Percentiles rank a stretch among this genome's conserved stretches.
phyloP scores from a whole-genome alignment of 2,888 invertebrate genomes.

The Harpalus rufipes region DNA sequence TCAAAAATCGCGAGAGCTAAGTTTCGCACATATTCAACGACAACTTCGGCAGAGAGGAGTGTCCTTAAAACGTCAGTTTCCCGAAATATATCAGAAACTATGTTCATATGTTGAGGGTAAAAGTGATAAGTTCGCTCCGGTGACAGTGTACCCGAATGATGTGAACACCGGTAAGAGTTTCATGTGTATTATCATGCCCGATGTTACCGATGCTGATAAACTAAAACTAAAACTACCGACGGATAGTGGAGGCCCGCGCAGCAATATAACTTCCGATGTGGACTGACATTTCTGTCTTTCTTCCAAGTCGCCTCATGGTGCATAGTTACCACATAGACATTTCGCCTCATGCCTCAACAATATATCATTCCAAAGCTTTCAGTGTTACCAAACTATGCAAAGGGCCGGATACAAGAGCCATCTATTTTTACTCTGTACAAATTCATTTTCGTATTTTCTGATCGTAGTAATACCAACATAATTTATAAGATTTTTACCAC shows the following conservation, averaged over 20 bases:
- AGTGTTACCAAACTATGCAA: slow-evolving; percentile 35
- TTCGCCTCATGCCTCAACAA: background rate
- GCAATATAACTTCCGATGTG: slow-evolving; percentile 76
- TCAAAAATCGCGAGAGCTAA: slow-evolving; percentile 85
- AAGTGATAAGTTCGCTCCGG: slow-evolving; percentile 89
- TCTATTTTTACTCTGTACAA: slow-evolving; percentile 31
- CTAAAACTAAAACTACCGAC: slow-evolving; percentile 78
- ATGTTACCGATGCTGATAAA: slow-evolving; percentile 82
- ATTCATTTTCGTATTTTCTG: slow-evolving; percentile 4
- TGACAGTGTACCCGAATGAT: slow-evolving; percentile 92
- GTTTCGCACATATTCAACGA: slow-evolving; percentile 88
- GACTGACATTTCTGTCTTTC: slow-evolving; percentile 62
- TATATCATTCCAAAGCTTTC: slow-evolving; percentile 41
- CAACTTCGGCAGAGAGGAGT: slow-evolving; percentile 90
- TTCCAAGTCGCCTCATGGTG: slow-evolving; percentile 39
- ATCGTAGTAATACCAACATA: slow-evolving; percentile 27
- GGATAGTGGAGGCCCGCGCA: slow-evolving; percentile 80
- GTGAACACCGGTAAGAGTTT: slow-evolving; percentile 89
- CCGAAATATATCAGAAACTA: slow-evolving; percentile 90
- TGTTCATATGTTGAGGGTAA: slow-evolving; percentile 89
- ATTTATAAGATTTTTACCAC: slow-evolving; percentile 28
- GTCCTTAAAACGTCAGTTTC: slow-evolving; percentile 89
- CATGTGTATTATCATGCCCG: slow-evolving; percentile 95
- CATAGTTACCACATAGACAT: slow-evolving; percentile 25
- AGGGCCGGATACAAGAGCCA: slow-evolving; percentile 41